Conservation (phyloP, 2,888 invertebrate species). For the Brachyptera putata region DNA sequence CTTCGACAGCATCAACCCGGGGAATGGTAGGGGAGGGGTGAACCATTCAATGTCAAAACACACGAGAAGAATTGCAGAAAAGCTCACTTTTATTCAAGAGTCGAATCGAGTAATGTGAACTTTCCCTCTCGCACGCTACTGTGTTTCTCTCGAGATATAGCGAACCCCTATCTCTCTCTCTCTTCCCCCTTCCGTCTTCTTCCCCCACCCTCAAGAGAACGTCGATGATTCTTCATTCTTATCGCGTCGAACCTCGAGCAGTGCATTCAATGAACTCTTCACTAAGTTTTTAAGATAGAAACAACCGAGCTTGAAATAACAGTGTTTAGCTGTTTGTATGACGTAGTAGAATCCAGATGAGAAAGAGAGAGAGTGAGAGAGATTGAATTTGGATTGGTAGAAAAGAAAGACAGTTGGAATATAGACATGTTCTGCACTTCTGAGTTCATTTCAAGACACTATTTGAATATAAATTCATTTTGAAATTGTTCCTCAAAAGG, state of each 20-base stretch:
- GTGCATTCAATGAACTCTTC: constrained; percentile 2
- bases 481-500: no score
- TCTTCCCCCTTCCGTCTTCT: neutral
- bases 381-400: neutral
- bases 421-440: neutral
- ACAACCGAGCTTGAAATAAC: constrained; percentile 12
- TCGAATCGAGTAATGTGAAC: constrained; percentile 13
- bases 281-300: neutral
- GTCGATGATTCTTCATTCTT: constrained; percentile 2
- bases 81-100: constrained; percentile 5
- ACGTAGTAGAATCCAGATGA: neutral
- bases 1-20: neutral
- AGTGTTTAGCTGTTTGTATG: neutral
- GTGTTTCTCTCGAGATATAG: neutral
- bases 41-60: constrained; percentile 21
- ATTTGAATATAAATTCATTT: neutral
- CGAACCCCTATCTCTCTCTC: neutral
- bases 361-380: neutral
- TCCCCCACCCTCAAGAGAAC: neutral
- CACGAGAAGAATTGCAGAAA: constrained; percentile 18
- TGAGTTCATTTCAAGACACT: neutral
- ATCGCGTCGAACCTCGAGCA: neutral
- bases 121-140: neutral
- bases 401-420: neutral
- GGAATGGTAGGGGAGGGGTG: neutral